Conservation (phyloP, 2,797 vertebrate species). For the Buphagus erythrorhynchus region DNA sequence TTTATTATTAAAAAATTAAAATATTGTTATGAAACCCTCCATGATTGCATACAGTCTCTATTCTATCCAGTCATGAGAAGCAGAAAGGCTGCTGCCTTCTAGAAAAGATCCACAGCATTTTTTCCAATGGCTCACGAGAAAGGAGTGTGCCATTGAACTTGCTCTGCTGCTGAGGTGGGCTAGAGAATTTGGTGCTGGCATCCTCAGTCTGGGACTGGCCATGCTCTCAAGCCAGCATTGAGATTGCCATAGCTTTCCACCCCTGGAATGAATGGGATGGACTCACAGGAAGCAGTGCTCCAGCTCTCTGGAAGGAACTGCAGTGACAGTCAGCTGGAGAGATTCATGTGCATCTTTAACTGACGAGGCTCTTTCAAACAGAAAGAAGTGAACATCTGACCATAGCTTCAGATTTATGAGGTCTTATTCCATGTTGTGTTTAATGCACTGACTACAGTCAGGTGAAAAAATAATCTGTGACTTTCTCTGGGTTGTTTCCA, state of each 20-base stretch:
- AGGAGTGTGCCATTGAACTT: neutral
- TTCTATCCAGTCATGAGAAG: neutral
- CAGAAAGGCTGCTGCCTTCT: neutral
- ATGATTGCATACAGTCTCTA: rapidly evolving
- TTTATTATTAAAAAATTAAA: neutral
- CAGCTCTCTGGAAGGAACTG: neutral
- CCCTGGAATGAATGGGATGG: neutral
- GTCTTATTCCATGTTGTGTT: neutral
- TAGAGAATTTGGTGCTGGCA: neutral
- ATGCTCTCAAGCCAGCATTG: neutral
- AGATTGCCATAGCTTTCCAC: neutral
- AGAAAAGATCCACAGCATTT: neutral
- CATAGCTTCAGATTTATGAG: neutral
- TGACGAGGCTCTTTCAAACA: neutral
- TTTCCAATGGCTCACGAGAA: rapidly evolving
- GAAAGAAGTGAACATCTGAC: neutral
- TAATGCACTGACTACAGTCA: neutral
- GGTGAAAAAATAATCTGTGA: neutral
- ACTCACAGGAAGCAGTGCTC: neutral
- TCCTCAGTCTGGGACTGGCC: neutral
- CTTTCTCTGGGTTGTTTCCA: neutral
- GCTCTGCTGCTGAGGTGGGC: neutral
- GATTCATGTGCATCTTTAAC: neutral
- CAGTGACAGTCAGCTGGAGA: neutral
- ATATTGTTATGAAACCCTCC: neutral